Conservation (phyloP, 2,797 vertebrate species). For the Cebuella pygmaea region DNA sequence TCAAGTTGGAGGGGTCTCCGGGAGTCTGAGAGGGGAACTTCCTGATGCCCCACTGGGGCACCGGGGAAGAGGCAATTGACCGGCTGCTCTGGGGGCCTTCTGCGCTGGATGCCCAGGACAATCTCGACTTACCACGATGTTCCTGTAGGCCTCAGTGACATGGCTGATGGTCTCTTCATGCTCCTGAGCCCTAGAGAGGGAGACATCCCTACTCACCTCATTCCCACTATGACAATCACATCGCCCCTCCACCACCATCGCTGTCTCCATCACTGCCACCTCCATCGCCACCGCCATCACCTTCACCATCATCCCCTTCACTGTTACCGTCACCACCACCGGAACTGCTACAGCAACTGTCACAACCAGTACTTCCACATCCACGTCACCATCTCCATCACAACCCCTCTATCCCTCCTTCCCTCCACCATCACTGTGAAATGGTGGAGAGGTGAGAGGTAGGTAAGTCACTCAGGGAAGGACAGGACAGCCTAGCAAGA, state of each 20-base stretch:
- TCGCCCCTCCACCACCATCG: background rate
- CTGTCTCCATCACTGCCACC: background rate
- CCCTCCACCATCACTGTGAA: background rate
- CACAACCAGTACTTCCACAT: background rate
- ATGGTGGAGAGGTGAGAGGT: background rate
- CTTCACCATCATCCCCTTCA: background rate
- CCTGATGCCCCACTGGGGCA: background rate
- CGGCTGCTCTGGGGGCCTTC: background rate
- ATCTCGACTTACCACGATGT: background rate
- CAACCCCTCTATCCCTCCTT: too few species aligned
- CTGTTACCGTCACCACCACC: too few species aligned
- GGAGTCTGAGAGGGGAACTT: background rate
- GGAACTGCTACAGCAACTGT: background rate
- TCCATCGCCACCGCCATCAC: background rate
- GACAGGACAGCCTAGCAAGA: background rate
- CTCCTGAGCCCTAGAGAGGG: background rate
- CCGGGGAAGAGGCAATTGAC: background rate
- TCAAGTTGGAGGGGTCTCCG: background rate
- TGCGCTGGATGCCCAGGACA: background rate
- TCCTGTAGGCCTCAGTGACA: background rate
- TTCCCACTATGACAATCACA: fast-evolving
- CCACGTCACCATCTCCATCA: background rate
- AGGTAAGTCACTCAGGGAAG: background rate
- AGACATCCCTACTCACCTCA: background rate
- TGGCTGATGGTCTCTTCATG: background rate